Base-by-base conservation (phyloP, 2,888 invertebrate species). In the Lottia scabra region DNA sequence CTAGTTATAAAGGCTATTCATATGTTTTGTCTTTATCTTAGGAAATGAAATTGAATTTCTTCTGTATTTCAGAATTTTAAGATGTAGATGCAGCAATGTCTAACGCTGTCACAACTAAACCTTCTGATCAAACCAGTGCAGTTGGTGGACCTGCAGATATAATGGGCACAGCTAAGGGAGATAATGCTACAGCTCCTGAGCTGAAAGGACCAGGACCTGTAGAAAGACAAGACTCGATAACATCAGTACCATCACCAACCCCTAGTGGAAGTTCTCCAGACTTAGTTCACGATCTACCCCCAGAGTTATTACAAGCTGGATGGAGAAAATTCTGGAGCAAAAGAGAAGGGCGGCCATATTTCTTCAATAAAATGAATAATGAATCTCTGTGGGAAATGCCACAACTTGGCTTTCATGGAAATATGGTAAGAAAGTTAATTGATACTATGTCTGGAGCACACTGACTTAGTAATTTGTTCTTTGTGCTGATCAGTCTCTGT, bases 301-400 rank as follows among this genome's bases (percentile, higher is more conserved):
- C 91, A 16, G 94, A 94, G 86, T 89, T 95, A 65, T 91, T 93
- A 10, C 95, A 95, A 87, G 96, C 96, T 87, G 98, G 98, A 6
- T 98, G 98, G 98, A 93, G 97, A 76, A 96, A 96, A 85, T 97
- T 95, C 90, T 98, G 98, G 98, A 98, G 97, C 26, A 96, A 96
- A 87, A 91, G 98, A 70, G 98, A 98, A 90, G 96, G 95, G 87
- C 92, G 98, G 43, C 96, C 96, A 1, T 98, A 98, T 89, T 98
- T 95, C 91, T 98, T 97, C 95, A 98, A 98, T 89, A 97, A 97
- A 91, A 91, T 95, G 30, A 96, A 96, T 0, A 96, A 97, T 70
- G 96, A 98, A 91, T 97, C 97, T n/a, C 91, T 97, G 82, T 98
- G 98, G 98, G 98, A 98, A 89, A 93, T 96, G 92, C 97, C 97